Base-by-base conservation (phyloP, 2,888 invertebrate genomes). In the Brachylomia viminalis region DNA sequence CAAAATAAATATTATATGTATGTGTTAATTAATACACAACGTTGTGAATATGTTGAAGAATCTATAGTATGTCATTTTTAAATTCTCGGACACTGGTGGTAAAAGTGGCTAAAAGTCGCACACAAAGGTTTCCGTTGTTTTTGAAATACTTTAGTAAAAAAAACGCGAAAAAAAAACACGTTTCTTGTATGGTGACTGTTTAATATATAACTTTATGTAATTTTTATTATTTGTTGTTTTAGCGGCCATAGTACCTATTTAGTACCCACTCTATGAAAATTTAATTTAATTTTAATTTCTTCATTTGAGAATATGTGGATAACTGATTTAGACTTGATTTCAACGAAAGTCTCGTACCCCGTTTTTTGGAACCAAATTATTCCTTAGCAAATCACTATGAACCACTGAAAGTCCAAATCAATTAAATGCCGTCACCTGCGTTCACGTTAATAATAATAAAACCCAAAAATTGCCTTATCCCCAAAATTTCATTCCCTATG, bases 381-480 rank as follows among this genome's bases (percentile, higher is more conserved):
- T 33, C 15, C 15, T 33, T 23, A 15, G 13, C 23, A 33, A 33
- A 33, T 7, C 33, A 23, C 23, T 23, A 23, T 61, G 23, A 11
- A 33, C 23, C 23, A 30, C 45, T 30, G 30, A 45, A 45, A 65
- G 15, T 15, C 2, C 45, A 65, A 65, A 30, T 66, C 8, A 47
- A 66, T 47, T 23, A 5, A 33, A 33, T 10, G 5, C 10, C 3
- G 6, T 38, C 10, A 38, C 5, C 23, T 74, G 13, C 3, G 20
- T 30, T 20, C 6, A 42, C 0, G 20, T 75, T 49, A 5, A 73
- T 64, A n/a, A n/a, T n/a, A n/a, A n/a, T 49, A 15, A n/a, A 69
- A 47, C 23, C 17, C 0, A 15, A 58, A 70, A 70, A 72, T 71
- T 74, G 58, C 75, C 84, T 82, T 73, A 62, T 86, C 86, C 85